phyloP scores from a whole-genome alignment of 2,113 vertebrate species.

The Progne subis region DNA sequence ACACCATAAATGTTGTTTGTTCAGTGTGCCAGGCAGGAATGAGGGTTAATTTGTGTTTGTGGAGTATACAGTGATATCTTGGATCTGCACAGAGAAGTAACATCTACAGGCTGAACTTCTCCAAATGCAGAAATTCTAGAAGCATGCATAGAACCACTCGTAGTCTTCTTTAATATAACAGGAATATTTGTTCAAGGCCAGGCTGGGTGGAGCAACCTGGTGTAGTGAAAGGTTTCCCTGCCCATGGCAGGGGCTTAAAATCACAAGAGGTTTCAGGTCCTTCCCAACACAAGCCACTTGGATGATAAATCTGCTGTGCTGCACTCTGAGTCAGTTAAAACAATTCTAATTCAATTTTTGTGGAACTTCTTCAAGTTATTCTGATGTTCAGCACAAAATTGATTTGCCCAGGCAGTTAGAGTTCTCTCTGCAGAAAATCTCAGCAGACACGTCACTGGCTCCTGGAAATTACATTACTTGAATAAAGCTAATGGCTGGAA shows the following conservation, averaged over 20 bases:
- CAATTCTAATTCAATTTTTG: not conserved
- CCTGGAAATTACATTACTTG: not conserved
- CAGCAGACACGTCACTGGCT: not conserved
- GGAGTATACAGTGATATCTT: rapidly evolving
- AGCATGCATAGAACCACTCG: not conserved
- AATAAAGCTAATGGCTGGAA: not conserved
- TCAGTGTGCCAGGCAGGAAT: not conserved
- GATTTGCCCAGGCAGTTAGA: not conserved
- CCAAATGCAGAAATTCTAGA: not conserved
- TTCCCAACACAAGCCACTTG: not conserved
- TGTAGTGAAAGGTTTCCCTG: not conserved
- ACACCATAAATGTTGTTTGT: not conserved
- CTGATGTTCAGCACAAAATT: not conserved
- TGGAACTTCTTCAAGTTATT: not conserved
- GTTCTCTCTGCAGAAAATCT: not conserved
- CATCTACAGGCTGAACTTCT: not conserved
- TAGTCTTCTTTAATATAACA: not conserved
- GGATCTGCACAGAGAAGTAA: not conserved
- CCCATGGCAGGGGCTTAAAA: not conserved
- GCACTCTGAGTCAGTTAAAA: not conserved
- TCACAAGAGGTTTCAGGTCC: not conserved
- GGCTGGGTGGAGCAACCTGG: not conserved
- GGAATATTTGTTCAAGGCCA: not conserved
- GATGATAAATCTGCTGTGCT: not conserved
- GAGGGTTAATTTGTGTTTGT: not conserved